phyloP scores from a whole-genome alignment of 2,888 invertebrate genomes.

The Julus scandinavius region DNA sequence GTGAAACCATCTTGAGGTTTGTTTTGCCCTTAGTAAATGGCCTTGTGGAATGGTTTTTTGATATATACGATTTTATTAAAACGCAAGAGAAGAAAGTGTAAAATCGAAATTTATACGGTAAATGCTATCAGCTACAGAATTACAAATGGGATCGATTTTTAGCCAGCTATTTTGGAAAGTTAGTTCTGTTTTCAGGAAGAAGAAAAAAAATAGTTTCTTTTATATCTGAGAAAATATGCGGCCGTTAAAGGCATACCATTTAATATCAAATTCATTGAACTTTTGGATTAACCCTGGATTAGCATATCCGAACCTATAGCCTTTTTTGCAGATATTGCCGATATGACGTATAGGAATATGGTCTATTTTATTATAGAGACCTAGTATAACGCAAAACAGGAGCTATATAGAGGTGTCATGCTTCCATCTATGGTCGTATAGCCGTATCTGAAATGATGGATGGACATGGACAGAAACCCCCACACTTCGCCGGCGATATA shows the following conservation, averaged over 20 bases:
- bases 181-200: neutral
- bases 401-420: neutral
- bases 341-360: neutral
- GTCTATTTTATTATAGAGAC: neutral
- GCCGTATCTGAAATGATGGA: constrained; percentile 46
- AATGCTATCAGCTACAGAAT: constrained; percentile 35
- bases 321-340: neutral
- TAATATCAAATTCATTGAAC: constrained; percentile 47
- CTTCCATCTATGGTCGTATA: neutral
- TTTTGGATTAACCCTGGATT: constrained; percentile 47
- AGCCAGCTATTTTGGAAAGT: constrained; percentile 5
- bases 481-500: constrained; percentile 49
- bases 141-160: constrained; percentile 26
- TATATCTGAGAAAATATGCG: neutral
- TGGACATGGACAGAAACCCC: constrained; percentile 36
- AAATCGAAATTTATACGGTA: constrained; percentile 38
- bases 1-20: neutral
- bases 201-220: neutral
- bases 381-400: neutral
- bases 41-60: neutral
- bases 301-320: neutral
- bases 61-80: constrained; percentile 26
- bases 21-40: neutral
- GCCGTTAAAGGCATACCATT: neutral
- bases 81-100: neutral